phyloP scores from a whole-genome alignment of 2,113 vertebrate species.

The Monopterus albus region DNA sequence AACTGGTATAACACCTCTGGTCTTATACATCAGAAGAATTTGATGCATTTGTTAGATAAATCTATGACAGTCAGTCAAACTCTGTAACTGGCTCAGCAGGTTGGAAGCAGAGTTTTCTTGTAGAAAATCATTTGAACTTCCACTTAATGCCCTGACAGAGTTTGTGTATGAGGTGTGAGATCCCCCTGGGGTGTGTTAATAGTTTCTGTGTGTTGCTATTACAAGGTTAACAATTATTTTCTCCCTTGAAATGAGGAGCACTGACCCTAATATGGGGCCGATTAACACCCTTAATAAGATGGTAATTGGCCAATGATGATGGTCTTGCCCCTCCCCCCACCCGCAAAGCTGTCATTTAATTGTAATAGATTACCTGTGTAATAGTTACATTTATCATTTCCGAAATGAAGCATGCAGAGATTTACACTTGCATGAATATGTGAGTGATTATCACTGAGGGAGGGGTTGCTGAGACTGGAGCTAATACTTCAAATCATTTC shows the following conservation, averaged over 20 bases:
- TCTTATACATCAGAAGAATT: too few species aligned
- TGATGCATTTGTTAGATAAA: constrained; percentile 9
- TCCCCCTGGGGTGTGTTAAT: constrained; percentile 72
- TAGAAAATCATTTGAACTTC: constrained; percentile 37
- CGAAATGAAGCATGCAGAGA: constrained; percentile 23
- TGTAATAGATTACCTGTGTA: constrained; percentile 78
- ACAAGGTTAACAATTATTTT: constrained; percentile 84
- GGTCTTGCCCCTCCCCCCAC: constrained; percentile 40
- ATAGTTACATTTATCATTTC: constrained; percentile 80
- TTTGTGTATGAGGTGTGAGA: constrained; percentile 15
- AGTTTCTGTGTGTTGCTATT: constrained; percentile 76
- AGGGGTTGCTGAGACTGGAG: constrained; percentile 41
- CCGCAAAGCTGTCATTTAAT: constrained; percentile 65
- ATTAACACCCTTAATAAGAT: constrained; percentile 86
- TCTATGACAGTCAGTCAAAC: not conserved
- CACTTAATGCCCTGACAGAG: not conserved
- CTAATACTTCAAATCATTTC: constrained; percentile 74
- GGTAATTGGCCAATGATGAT: constrained; percentile 86
- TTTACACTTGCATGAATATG: not conserved
- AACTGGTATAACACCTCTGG: too few species aligned
- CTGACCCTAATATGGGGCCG: constrained; percentile 88
- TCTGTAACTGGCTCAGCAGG: not conserved
- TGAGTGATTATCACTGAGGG: constrained; percentile 52
- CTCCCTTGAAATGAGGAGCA: constrained; percentile 88
- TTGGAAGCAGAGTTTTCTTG: not conserved